phyloP scores from a whole-genome alignment of 2,888 invertebrate species.

The Papilio gigon region DNA sequence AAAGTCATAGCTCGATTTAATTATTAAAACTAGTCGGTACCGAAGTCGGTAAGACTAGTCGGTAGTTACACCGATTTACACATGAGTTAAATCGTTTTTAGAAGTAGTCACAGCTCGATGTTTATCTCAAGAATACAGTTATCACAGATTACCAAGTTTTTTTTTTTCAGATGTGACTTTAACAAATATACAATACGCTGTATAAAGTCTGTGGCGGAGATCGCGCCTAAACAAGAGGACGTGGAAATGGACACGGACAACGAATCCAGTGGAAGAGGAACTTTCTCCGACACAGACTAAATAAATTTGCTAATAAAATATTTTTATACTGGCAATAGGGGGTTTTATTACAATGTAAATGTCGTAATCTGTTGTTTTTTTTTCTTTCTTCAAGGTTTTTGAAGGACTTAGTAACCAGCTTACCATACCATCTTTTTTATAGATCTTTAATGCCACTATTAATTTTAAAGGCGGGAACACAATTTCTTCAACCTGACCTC shows the following conservation, averaged over 20 bases:
- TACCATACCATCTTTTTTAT: too few species aligned
- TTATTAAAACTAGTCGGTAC: too few species aligned
- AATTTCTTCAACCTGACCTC: too few species aligned
- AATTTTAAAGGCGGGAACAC: too few species aligned
- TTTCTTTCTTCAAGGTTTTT: background rate
- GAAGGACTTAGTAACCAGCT: too few species aligned
- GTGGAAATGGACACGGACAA: conserved; percentile 61
- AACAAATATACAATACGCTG: conserved; percentile 92
- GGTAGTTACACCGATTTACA: too few species aligned
- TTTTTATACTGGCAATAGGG: conserved; percentile 22
- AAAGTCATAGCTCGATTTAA: too few species aligned
- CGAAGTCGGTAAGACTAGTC: too few species aligned
- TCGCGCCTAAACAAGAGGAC: conserved; percentile 61
- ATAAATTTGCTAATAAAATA: conserved; percentile 43
- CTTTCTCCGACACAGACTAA: conserved; percentile 67
- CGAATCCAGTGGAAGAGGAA: conserved; percentile 72
- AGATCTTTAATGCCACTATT: too few species aligned
- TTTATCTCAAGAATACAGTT: background rate
- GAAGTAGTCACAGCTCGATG: background rate
- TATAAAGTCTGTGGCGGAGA: conserved; percentile 80
- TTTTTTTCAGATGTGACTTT: conserved; percentile 88
- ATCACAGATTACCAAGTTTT: background rate
- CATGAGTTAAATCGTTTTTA: too few species aligned
- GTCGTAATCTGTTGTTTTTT: too few species aligned
- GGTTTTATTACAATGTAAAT: background rate